Base-by-base conservation (phyloP, 2,797 vertebrate species). In the Amniataba percoides region DNA sequence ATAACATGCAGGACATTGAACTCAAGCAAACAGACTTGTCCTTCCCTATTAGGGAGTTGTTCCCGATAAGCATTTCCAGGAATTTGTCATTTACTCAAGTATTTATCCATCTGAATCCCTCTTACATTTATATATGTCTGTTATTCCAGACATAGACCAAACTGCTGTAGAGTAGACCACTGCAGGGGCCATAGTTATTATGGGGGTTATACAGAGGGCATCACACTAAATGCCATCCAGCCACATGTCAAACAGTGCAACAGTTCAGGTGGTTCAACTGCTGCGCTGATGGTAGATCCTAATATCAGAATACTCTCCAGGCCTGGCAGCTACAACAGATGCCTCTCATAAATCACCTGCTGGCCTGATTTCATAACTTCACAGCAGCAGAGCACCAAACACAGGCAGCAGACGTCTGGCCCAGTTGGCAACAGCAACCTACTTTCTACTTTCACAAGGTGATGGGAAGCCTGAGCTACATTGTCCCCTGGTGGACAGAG, bases 401-500 rank as follows among this genome's bases (percentile, higher is more conserved):
- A 68, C 55, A 52, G 42, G 31, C 36, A 56, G 48, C 65, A 80
- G 81, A 79, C 55, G 40, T 84, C 51, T 77, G 78, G 49, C 71
- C 75, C 65, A 72, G 18, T 80, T 82, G 74, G 79, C 79, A 82
- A 55, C 27, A 15, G 8, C 61, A 39, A 71, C 73, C 34, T 49
- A 62, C 62, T 60, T 52, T 57, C 49, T 31, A 0, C 31, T 52
- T 14, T 14, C 18, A 18, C 25, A 46, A 31, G 19, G 3, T 62
- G 39, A 58, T 7, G 40, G 11, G 7, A 36, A 39, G n/a, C 19
- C 45, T 69, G 58, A n/a, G 13, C 11, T 25, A 31, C 48, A 21
- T 56, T 70, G 81, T 21, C 84, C 57, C 67, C 81, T 86, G 27
- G 61, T 83, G 81, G 74, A 64, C 31, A 67, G 53, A 71, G 21